Base-by-base conservation (phyloP, 2,888 invertebrate genomes). In the Watsonalla cultraria region DNA sequence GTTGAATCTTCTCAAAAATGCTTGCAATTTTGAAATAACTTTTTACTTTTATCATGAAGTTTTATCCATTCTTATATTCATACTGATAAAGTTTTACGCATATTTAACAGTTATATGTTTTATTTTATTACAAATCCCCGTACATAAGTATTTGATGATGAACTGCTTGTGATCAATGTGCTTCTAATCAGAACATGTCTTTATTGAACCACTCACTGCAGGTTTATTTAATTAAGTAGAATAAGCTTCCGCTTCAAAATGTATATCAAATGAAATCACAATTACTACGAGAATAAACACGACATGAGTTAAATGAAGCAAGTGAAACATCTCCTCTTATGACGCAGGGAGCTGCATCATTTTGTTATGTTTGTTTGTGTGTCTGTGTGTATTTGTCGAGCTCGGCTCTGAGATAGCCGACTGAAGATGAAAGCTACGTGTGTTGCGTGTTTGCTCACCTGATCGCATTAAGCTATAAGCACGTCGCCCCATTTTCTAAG, bases 401-500 rank as follows among this genome's bases (percentile, higher is more conserved):
- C 65, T 58, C 65, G 64, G 70, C 76, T 70, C 58, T 61, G 80
- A 81, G 77, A 87, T 82, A 86, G 80, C 77, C 78, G 81, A 84
- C 74, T 84, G 87, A 86, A 90, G 90, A 90, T 90, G 89, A 90
- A 90, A 90, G 90, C 89, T 70, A 64, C 69, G 73, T 39, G 39
- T 74, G 78, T 79, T 82, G 79, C 82, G 83, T 85, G 83, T 87
- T 88, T 87, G 86, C 84, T 83, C 88, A 86, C 81, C 79, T 88
- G 88, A 89, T 89, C 90, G 86, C 82, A 88, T 89, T 87, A 42
- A 90, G 86, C 82, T 80, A 73, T 82, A 84, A 84, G 83, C 86
- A 84, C 81, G 82, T 72, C 73, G 86, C 84, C 83, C 82, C 83
- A 85, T 85, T 88, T 90, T 89, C 86, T 86, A 76, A 82, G 76